Conservation (phyloP, 2,888 invertebrate species). For the Candidula unifasciata region DNA sequence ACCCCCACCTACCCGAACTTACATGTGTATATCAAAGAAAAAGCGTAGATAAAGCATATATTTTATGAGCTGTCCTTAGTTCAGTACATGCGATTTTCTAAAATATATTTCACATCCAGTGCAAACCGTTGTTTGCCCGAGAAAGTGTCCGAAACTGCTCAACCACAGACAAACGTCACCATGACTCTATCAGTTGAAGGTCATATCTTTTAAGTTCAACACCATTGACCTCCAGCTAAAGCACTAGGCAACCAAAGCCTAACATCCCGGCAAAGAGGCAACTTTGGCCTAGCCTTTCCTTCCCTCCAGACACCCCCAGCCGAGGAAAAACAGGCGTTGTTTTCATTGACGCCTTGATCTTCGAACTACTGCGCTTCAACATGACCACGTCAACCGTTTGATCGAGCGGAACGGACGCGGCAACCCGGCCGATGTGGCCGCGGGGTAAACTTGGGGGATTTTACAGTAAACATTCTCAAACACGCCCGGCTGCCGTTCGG, state of each 20-base stretch:
- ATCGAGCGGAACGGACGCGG: constrained; percentile 32
- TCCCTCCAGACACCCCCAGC: neutral
- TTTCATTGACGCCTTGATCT: constrained; percentile 31
- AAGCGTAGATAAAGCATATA: too few species aligned
- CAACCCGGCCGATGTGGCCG: neutral
- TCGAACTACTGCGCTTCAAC: constrained; percentile 24
- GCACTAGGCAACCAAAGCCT: constrained; percentile 5
- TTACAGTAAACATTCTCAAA: neutral
- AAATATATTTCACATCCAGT: too few species aligned
- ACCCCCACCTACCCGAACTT: too few species aligned
- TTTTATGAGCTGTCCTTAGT: too few species aligned
- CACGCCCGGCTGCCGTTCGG: neutral
- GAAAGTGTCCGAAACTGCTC: too few species aligned
- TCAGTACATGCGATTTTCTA: too few species aligned
- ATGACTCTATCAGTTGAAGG: neutral
- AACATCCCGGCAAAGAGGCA: neutral
- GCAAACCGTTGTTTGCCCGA: too few species aligned
- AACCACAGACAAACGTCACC: too few species aligned
- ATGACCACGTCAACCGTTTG: constrained; percentile 35
- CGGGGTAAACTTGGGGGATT: neutral
- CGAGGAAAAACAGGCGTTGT: constrained; percentile 20
- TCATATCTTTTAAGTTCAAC: neutral
- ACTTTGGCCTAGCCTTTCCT: neutral
- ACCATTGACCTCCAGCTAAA: neutral
- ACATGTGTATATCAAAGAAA: too few species aligned